phyloP scores from a whole-genome alignment of 2,888 invertebrate genomes.

The Trachelus iudaicus region DNA sequence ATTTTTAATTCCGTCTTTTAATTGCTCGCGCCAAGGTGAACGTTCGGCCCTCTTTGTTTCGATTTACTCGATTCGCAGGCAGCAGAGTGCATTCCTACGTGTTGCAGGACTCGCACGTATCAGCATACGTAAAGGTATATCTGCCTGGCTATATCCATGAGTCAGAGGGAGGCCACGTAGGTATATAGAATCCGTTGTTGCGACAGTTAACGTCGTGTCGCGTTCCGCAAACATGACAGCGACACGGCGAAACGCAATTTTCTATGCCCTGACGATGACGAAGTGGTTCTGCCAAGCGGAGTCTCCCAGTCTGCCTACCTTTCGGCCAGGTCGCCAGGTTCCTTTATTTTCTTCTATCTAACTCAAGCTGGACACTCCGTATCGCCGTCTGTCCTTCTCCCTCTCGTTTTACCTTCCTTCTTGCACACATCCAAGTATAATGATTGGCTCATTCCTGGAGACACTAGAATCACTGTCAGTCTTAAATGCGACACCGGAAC shows the following conservation, averaged over 20 bases:
- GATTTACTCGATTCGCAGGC: neutral
- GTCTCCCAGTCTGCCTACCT: conserved; percentile 31
- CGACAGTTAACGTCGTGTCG: conserved; percentile 48
- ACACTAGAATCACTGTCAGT: neutral
- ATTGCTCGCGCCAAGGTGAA: neutral
- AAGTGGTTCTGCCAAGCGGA: conserved; percentile 35
- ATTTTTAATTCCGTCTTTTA: neutral
- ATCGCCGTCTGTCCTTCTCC: neutral
- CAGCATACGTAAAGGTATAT: neutral
- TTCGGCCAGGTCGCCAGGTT: conserved; percentile 16
- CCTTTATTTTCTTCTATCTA: neutral
- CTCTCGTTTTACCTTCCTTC: neutral
- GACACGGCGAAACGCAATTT: conserved; percentile 43
- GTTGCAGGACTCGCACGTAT: neutral
- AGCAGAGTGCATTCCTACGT: neutral
- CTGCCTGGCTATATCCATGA: neutral
- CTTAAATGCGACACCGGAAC: neutral
- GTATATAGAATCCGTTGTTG: conserved; percentile 34
- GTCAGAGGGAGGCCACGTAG: neutral
- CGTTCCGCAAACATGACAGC: conserved; percentile 46
- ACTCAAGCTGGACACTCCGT: neutral
- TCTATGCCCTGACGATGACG: conserved; percentile 41
- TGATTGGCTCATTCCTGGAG: neutral
- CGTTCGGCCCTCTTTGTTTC: neutral
- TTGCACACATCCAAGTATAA: neutral